phyloP scores from a whole-genome alignment of 2,113 vertebrate genomes.

The Hypocryptadius cinnamomeus region DNA sequence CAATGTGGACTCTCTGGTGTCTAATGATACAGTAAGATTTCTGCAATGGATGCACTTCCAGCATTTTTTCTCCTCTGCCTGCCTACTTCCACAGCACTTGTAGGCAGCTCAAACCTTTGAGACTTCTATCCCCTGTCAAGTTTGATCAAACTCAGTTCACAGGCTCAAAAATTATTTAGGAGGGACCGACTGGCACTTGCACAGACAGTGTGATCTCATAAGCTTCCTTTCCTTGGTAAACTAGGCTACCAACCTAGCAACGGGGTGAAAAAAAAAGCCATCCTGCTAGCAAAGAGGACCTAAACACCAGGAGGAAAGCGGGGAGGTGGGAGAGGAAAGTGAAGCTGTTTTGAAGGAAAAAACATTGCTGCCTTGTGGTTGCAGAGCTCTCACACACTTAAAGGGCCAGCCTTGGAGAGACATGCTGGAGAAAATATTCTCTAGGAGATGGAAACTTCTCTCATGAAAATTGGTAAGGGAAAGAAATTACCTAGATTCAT shows the following conservation, averaged over 20 bases:
- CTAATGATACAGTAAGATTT: background rate
- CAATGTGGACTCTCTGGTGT: background rate
- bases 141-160: conserved; percentile 1
- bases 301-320: background rate
- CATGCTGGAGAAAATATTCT: background rate
- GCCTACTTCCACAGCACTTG: background rate
- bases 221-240: conserved; percentile 27
- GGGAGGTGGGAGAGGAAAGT: background rate
- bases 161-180: conserved; percentile 17
- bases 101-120: background rate
- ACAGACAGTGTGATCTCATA: conserved; percentile 33
- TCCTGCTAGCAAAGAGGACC: background rate
- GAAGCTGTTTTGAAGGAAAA: background rate
- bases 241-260: conserved; percentile 43
- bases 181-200: conserved; percentile 19
- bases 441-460: background rate
- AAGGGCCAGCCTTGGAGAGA: background rate
- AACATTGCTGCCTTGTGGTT: background rate
- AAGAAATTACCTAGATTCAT: background rate
- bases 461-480: background rate
- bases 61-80: background rate
- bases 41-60: background rate
- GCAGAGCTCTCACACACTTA: background rate
- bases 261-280: background rate
- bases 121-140: background rate